These are phyloP conservation scores for Terebella lapidaria DNA, from an alignment of 2,888 invertebrate genomes.

Conservation along the genomic window DNA sequence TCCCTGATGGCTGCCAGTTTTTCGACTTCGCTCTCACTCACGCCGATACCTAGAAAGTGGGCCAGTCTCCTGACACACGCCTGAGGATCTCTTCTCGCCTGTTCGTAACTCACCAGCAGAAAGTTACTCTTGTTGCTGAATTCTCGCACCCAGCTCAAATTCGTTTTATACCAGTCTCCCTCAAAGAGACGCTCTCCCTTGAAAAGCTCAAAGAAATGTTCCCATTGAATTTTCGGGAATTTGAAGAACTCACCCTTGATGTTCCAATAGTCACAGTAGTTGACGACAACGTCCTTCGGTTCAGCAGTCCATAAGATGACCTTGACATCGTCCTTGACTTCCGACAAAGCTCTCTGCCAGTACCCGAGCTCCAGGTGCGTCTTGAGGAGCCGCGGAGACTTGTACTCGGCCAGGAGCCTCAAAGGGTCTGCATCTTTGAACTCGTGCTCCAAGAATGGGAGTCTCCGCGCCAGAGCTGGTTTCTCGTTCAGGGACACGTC, in stretches of 20 bases:
- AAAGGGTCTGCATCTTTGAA: background rate
- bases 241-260: background rate
- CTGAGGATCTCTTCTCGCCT: background rate
- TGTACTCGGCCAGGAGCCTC: background rate
- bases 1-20: background rate
- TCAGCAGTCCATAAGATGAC: conserved; percentile 2
- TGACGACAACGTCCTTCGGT: background rate
- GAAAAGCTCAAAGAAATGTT: conserved; percentile 5
- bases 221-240: background rate
- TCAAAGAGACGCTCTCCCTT: background rate
- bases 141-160: background rate
- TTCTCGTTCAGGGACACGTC: background rate
- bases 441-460: conserved; percentile 6
- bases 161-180: conserved; percentile 5
- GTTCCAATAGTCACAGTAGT: conserved; percentile 3
- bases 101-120: background rate
- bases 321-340: conserved; percentile 4
- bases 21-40: background rate
- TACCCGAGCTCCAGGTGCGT: background rate
- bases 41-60: background rate
- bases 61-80: background rate
- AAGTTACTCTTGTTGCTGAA: background rate
- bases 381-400: background rate
- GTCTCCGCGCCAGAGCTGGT: background rate
- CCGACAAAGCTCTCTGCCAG: background rate